A percentile compares a stretch with the other conserved stretches of the same genome.
These are phyloP conservation scores for Megaceryle torquata DNA, from an alignment of 2,113 vertebrate species.

Conservation along the genomic window DNA sequence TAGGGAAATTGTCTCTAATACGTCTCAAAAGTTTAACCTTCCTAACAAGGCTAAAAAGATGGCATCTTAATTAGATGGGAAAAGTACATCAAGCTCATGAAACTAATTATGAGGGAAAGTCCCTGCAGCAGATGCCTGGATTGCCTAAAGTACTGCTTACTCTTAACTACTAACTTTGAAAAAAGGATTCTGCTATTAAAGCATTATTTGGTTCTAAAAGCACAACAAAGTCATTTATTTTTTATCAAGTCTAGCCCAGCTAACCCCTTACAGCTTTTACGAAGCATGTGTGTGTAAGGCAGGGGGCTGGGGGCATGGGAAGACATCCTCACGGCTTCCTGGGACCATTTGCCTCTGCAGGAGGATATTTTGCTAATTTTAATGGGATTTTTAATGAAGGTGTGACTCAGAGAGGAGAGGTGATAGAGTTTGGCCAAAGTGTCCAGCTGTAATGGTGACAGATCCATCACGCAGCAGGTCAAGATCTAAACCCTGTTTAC, in stretches of 20 bases:
- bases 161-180: conserved; percentile 38
- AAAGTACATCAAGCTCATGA: conserved; percentile 56
- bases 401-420: background rate
- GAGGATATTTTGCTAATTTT: background rate
- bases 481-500: background rate
- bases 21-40: background rate
- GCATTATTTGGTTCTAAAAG: conserved; percentile 42
- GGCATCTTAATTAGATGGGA: conserved; percentile 34
- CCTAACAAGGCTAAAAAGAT: background rate
- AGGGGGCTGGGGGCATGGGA: background rate
- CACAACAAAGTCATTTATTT: conserved; percentile 24
- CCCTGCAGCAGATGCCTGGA: conserved; percentile 59
- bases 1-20: background rate
- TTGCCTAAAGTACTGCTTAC: conserved; percentile 28
- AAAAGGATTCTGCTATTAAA: conserved; percentile 49
- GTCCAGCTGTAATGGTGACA: background rate
- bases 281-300: background rate
- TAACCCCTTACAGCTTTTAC: background rate
- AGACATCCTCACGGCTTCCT: background rate
- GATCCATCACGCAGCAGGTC: background rate
- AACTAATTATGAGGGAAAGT: conserved; percentile 61
- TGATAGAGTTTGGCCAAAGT: background rate
- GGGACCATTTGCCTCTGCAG: background rate
- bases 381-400: background rate
- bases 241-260: background rate